Conservation (phyloP, 2,113 vertebrate species). For the Syngnathus typhle region DNA sequence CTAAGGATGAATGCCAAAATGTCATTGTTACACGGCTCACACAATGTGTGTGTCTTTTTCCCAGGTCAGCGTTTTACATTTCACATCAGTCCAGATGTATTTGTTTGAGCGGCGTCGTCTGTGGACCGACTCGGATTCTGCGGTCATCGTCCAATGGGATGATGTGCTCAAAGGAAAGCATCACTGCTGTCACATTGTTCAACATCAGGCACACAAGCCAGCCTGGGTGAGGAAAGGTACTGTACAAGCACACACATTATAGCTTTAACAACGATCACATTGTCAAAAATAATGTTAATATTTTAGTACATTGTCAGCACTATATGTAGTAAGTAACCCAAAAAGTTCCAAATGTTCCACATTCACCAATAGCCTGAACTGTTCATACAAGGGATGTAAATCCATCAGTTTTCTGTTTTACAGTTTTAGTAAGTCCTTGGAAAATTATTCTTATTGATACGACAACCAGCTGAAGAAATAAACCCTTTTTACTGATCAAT, state of each 20-base stretch:
- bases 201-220: slow-evolving; percentile 66
- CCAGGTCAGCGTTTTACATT: slow-evolving; percentile 71
- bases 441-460: too few relatives aligned
- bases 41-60: slow-evolving; percentile 15
- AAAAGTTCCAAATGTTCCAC: too few relatives aligned
- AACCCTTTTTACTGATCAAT: too few relatives aligned
- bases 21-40: background rate
- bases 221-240: slow-evolving; percentile 80
- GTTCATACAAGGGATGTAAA: too few relatives aligned
- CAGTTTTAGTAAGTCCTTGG: too few relatives aligned
- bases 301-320: too few relatives aligned
- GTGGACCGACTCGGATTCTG: slow-evolving; percentile 57
- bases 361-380: too few relatives aligned
- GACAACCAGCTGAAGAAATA: too few relatives aligned
- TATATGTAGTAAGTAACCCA: too few relatives aligned
- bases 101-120: slow-evolving; percentile 59
- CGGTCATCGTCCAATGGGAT: slow-evolving; percentile 68
- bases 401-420: too few relatives aligned
- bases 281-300: background rate
- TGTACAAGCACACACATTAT: background rate
- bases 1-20: background rate
- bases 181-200: slow-evolving; percentile 64
- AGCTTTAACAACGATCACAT: background rate
- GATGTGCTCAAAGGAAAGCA: slow-evolving; percentile 73
- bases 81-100: slow-evolving; percentile 65